phyloP scores from a whole-genome alignment of 2,797 vertebrate genomes.

The Morus bassanus region DNA sequence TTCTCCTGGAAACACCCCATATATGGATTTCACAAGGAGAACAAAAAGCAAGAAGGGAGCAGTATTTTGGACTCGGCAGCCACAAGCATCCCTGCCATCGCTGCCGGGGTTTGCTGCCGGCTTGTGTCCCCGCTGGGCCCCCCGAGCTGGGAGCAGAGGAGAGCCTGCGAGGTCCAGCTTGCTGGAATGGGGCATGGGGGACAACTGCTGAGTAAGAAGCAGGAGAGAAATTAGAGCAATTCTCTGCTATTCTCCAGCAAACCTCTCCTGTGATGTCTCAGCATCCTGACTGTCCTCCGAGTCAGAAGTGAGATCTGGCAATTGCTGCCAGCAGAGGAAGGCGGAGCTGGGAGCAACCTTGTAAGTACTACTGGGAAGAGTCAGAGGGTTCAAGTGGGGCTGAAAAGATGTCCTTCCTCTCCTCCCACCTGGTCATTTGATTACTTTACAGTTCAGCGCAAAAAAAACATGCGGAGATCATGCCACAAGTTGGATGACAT shows the following conservation, averaged over 20 bases:
- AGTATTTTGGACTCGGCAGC: not conserved
- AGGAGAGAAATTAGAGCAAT: not conserved
- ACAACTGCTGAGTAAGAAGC: not conserved
- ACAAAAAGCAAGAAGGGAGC: not conserved
- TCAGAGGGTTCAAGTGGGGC: not conserved
- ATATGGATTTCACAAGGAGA: constrained; percentile 1
- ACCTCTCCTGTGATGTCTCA: not conserved
- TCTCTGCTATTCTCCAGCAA: not conserved
- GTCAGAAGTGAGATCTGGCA: not conserved
- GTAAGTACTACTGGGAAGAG: not conserved
- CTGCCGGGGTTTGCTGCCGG: not conserved
- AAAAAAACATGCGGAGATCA: rapidly evolving
- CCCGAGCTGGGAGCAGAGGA: not conserved
- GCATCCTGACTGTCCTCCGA: rapidly evolving
- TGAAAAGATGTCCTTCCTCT: not conserved
- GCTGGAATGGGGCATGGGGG: not conserved
- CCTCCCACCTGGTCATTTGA: not conserved
- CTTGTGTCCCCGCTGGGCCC: rapidly evolving
- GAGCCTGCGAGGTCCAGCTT: not conserved
- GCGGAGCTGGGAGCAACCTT: not conserved
- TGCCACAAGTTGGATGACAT: not conserved
- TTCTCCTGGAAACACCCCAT: constrained; percentile 41
- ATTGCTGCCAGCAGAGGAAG: not conserved
- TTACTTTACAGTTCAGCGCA: not conserved
- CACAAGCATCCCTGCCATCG: not conserved